Percentiles rank a stretch among this genome's conserved stretches.
Evolutionary conservation across 2,113 vertebrate genomes (phyloP).

Genomic region (Turnix velox): DNA sequence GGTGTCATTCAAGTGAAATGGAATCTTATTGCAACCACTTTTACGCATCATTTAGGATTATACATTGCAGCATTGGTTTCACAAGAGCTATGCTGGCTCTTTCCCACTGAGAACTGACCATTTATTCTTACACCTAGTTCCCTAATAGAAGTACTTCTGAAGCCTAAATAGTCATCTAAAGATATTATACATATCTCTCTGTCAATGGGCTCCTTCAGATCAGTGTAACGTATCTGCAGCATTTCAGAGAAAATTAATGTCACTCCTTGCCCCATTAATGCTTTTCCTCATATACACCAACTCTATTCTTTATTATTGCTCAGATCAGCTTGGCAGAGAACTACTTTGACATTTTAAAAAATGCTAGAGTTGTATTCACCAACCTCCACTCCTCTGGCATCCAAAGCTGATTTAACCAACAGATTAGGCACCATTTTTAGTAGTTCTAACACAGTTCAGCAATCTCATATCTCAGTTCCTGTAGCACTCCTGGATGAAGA

Average conservation of each 20-base stretch:
- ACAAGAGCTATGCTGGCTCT: neutral
- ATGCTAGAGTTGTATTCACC: neutral
- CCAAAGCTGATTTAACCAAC: neutral
- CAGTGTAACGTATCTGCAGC: neutral
- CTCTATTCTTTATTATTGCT: neutral
- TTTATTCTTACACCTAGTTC: neutral
- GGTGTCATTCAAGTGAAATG: neutral
- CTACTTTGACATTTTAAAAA: neutral
- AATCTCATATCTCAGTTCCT: neutral
- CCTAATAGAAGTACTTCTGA: neutral
- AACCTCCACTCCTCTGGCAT: neutral
- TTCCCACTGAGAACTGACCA: neutral
- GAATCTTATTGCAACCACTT: neutral
- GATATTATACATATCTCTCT: neutral
- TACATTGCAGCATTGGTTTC: neutral
- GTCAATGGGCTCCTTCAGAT: neutral
- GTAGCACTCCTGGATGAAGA: neutral
- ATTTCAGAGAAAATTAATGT: neutral
- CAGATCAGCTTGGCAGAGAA: neutral
- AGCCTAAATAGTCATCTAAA: neutral
- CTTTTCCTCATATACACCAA: neutral
- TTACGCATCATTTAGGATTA: neutral
- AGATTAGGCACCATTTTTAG: neutral
- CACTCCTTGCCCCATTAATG: neutral
- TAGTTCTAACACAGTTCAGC: neutral